A percentile compares a stretch with the other conserved stretches of the same genome.
These are phyloP conservation scores for Mesoligia furuncula DNA, from an alignment of 2,888 invertebrate genomes.

Conservation along the genomic window DNA sequence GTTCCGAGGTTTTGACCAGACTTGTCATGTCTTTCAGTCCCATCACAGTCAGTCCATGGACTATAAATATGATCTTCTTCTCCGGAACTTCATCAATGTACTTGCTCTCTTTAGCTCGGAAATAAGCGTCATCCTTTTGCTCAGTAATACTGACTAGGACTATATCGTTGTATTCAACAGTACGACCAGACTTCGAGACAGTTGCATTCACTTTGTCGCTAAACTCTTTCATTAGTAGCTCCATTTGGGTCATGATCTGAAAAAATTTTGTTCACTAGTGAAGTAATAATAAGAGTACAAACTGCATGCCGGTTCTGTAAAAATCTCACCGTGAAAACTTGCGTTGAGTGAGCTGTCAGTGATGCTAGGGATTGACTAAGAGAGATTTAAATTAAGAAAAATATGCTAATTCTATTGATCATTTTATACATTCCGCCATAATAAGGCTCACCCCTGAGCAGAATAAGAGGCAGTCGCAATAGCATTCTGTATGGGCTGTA, in stretches of 20 bases:
- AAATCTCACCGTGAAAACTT: too few species aligned
- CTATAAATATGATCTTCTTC: constrained; percentile 84
- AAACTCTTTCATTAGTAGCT: constrained; percentile 63
- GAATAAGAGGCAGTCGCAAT: too few species aligned
- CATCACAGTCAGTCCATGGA: constrained; percentile 80
- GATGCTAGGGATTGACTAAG: too few species aligned
- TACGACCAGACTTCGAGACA: constrained; percentile 74
- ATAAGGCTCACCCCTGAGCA: too few species aligned
- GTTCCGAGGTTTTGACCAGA: constrained; percentile 54
- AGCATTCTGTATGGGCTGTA: too few species aligned
- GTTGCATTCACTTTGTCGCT: constrained; percentile 70
- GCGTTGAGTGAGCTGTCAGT: too few species aligned
- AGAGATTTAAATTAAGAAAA: too few species aligned
- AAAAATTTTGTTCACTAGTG: constrained; percentile 37
- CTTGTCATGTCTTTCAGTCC: constrained; percentile 70
- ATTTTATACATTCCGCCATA: too few species aligned
- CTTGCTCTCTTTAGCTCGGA: constrained; percentile 74
- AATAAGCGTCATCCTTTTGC: constrained; percentile 53
- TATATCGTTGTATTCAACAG: constrained; percentile 81
- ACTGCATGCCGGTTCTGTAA: not conserved
- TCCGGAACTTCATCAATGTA: constrained; percentile 76
- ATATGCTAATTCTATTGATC: too few species aligned
- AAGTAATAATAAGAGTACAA: not conserved
- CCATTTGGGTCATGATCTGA: constrained; percentile 75
- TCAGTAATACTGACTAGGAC: constrained; percentile 75